Base-by-base conservation (phyloP, 1,140 invertebrate genomes). In the Bombus confusus region DNA sequence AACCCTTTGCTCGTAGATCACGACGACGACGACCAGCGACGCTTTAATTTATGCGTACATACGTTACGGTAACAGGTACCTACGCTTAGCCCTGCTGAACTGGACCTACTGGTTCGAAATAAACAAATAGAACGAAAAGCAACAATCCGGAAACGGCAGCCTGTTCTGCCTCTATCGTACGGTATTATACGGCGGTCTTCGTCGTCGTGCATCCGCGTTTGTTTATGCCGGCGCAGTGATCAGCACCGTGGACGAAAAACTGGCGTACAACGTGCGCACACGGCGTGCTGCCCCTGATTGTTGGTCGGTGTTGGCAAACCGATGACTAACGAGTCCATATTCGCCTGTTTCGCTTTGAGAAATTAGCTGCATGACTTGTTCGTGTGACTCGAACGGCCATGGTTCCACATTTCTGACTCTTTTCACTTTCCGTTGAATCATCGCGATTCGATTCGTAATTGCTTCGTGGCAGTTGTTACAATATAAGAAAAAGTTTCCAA, bases 301-400 rank as follows among this genome's bases (percentile, higher is more conserved):
- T 78, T 72, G 72, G 81, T 88, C 82, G 5, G 1, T 52, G 47
- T 52, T 52, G 18, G 18, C 47, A 52, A 66, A 22, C 34, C 47
- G 77, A 57, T 88, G 87, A 88, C 77, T 88, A 88, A 88, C 87
- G 74, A 85, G 75, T 76, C 69, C 71, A 59, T 87, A 66, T 57
- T 43, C 31, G 72, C 8, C 13, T 6, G 25, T 31, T 25, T 59
- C 37, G 47, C 76, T 79, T 80, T 59, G 52, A 66, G 47, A 79
- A 78, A 59, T 79, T 59, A 78, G 31, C 31, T 1, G 8, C 22
- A 18, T 15, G 59, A 76, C 41, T 73, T 64, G 57, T 52, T 22
- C 79, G 34, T 52, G 31, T 2, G 28, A 69, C 15, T 9, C 52
- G 10, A 8, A 28, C 41, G 12, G 4, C 31, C 68, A 13, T 59